phyloP scores from a whole-genome alignment of 2,888 invertebrate genomes.

The Ecliptopera silaceata region DNA sequence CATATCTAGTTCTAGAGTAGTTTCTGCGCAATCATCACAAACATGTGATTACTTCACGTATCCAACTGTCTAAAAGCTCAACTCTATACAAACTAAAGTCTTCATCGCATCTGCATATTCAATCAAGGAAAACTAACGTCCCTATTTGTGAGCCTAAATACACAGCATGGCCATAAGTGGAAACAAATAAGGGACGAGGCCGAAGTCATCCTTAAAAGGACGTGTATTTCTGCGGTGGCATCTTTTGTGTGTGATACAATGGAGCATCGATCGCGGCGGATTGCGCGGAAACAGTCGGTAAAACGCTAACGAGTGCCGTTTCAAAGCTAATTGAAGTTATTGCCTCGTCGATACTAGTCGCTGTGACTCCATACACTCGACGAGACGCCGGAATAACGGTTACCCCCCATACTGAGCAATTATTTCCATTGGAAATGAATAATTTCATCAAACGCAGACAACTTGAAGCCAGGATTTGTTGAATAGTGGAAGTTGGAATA shows the following conservation, averaged over 20 bases:
- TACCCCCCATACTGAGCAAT: conserved; percentile 20
- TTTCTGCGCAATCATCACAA: conserved; percentile 25
- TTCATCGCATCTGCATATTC: conserved; percentile 32
- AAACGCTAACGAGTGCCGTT: conserved; percentile 67
- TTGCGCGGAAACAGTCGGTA: conserved; percentile 63
- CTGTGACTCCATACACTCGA: conserved; percentile 28
- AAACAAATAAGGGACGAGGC: conserved; percentile 66
- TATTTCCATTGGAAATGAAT: conserved; percentile 24
- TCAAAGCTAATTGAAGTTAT: conserved; percentile 72
- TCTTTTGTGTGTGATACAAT: conserved; percentile 76
- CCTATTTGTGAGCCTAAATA: conserved; percentile 37
- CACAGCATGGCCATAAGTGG: conserved; percentile 52
- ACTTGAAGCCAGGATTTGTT: conserved; percentile 16
- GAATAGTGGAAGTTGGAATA: conserved; percentile 11
- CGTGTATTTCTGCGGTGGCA: conserved; percentile 65
- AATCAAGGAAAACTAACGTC: conserved; percentile 33
- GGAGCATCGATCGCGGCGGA: conserved; percentile 71
- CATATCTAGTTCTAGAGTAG: conserved; percentile 37
- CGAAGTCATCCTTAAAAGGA: conserved; percentile 66
- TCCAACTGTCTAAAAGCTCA: background rate
- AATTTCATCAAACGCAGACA: conserved; percentile 17
- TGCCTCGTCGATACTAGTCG: conserved; percentile 40
- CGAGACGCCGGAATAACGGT: conserved; percentile 22
- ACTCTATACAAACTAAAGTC: conserved; percentile 19
- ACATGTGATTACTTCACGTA: conserved; percentile 15